phyloP scores from a whole-genome alignment of 2,797 vertebrate species.

The Liparis tanakae region DNA sequence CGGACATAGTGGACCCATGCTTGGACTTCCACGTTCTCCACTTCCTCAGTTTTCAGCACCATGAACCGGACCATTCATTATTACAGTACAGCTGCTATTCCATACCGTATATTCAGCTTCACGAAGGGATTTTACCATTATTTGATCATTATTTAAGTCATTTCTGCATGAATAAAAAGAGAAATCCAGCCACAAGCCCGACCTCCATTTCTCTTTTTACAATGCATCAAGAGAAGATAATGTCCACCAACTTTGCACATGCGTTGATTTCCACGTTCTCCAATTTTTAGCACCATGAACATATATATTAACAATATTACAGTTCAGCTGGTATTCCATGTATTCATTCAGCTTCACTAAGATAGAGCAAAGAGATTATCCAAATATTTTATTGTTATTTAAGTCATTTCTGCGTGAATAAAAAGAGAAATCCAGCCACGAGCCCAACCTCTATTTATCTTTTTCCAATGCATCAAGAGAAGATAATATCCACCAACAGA shows the following conservation, averaged over 20 bases:
- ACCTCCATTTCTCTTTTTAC: not conserved
- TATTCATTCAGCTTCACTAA: not conserved
- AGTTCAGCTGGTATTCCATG: not conserved
- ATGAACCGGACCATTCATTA: not conserved
- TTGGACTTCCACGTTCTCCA: too few relatives aligned
- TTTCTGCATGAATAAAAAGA: not conserved
- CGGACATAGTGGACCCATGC: too few relatives aligned
- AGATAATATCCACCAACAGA: not conserved
- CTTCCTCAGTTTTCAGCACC: too few relatives aligned
- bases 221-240: not conserved
- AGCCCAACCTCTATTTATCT: not conserved
- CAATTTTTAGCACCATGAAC: not conserved
- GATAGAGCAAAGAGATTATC: not conserved
- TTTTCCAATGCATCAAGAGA: not conserved
- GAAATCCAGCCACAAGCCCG: too few relatives aligned
- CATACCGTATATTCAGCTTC: not conserved
- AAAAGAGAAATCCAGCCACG: too few relatives aligned
- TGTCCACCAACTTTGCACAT: not conserved
- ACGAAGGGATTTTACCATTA: not conserved
- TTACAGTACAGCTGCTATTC: not conserved
- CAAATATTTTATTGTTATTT: not conserved
- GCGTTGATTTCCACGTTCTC: too few relatives aligned
- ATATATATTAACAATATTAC: too few relatives aligned
- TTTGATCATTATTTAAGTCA: not conserved
- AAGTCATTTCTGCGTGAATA: not conserved